These are phyloP conservation scores for Neuroscelio doddi DNA, from an alignment of 2,888 invertebrate genomes.

Conservation along the genomic window DNA sequence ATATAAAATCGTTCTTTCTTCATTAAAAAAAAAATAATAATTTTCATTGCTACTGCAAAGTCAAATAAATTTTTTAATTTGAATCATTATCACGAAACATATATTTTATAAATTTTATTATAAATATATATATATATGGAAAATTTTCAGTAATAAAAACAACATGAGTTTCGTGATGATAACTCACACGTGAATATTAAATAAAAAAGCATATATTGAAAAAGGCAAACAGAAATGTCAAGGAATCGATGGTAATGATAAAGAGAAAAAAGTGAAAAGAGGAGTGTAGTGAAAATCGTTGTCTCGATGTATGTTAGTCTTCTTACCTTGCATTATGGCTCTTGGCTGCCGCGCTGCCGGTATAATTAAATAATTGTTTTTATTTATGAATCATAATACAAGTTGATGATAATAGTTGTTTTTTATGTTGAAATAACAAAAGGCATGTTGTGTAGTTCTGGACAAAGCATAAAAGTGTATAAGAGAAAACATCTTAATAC, in stretches of 20 bases:
- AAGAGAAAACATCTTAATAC: slow-evolving; percentile 14
- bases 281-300: slow-evolving; percentile 69
- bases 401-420: slow-evolving; percentile 51
- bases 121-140: too few species aligned
- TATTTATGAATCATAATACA: slow-evolving; percentile 67
- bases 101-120: background rate
- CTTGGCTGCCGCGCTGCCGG: slow-evolving; percentile 73
- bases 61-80: too few species aligned
- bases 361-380: slow-evolving; percentile 72
- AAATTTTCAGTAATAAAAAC: too few species aligned
- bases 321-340: slow-evolving; percentile 72
- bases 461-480: slow-evolving; percentile 47
- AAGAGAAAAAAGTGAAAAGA: slow-evolving; percentile 62
- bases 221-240: slow-evolving; percentile 33
- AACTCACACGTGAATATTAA: background rate
- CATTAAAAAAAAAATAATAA: too few species aligned
- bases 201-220: slow-evolving; percentile 22
- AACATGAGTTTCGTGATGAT: slow-evolving; percentile 3
- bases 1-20: too few species aligned
- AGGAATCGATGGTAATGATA: slow-evolving; percentile 52
- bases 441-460: slow-evolving; percentile 43
- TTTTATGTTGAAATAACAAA: slow-evolving; percentile 46
- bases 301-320: slow-evolving; percentile 70
- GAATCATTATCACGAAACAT: slow-evolving; percentile 6
- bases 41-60: too few species aligned